A percentile compares a stretch with the other conserved stretches of the same genome.
Evolutionary conservation across 2,888 invertebrate genomes (phyloP).

Genomic region (Xylocampa areola): DNA sequence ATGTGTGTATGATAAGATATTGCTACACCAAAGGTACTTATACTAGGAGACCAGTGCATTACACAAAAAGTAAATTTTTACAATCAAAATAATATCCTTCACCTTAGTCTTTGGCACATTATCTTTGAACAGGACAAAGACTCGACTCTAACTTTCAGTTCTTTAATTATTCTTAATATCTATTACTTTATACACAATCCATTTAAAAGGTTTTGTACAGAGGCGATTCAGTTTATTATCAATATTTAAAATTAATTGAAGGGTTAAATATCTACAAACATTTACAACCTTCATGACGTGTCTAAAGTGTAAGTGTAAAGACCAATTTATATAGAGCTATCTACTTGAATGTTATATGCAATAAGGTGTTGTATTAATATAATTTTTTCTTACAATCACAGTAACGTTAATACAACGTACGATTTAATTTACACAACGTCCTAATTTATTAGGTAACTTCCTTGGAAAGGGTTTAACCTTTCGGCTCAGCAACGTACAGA

Average conservation of each 20-base stretch:
- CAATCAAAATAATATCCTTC: constrained; percentile 74
- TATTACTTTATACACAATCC: constrained; percentile 73
- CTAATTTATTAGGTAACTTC: too few species aligned
- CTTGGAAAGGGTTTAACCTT: too few species aligned
- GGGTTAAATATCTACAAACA: too few species aligned
- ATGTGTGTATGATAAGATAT: constrained; percentile 82
- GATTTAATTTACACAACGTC: too few species aligned
- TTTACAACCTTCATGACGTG: too few species aligned
- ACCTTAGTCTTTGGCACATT: constrained; percentile 88
- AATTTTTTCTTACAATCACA: too few species aligned
- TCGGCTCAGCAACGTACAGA: too few species aligned
- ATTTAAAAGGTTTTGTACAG: constrained; percentile 48
- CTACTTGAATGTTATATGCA: too few species aligned
- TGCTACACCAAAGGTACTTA: constrained; percentile 82
- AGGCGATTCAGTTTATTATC: constrained; percentile 37
- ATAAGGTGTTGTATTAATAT: too few species aligned
- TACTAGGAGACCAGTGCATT: constrained; percentile 87
- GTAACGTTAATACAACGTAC: too few species aligned
- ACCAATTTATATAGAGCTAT: too few species aligned
- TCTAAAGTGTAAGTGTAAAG: too few species aligned
- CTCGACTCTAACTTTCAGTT: constrained; percentile 83
- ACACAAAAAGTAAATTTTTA: constrained; percentile 75
- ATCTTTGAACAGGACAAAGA: constrained; percentile 89
- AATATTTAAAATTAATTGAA: not conserved
- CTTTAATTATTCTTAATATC: constrained; percentile 72